Evolutionary conservation across 2,113 vertebrate genomes (phyloP).

Genomic region (Gasterosteus nipponicus): DNA sequence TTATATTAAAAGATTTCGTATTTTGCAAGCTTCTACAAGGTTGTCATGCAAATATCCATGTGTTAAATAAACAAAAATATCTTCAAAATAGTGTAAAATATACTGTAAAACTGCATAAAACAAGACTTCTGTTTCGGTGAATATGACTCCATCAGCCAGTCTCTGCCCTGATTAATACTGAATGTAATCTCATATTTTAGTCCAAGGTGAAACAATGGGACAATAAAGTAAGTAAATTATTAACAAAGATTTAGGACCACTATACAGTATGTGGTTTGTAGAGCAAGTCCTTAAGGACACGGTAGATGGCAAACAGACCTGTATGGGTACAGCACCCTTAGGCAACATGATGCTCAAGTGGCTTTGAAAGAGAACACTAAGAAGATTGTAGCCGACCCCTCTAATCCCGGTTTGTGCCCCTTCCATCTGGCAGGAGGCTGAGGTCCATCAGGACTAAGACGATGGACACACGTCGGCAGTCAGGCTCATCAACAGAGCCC

Average conservation of each 20-base stretch:
- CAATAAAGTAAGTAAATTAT: not conserved
- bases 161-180: not conserved
- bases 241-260: not conserved
- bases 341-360: not conserved
- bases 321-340: not conserved
- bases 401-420: too few relatives aligned
- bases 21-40: slow-evolving; percentile 20
- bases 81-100: not conserved
- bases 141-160: not conserved
- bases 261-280: not conserved
- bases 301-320: not conserved
- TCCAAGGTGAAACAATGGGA: not conserved
- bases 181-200: not conserved
- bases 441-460: too few relatives aligned
- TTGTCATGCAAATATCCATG: not conserved
- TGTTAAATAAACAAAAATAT: not conserved
- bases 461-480: too few relatives aligned
- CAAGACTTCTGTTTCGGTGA: not conserved
- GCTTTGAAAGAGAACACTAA: not conserved
- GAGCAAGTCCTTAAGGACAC: not conserved
- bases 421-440: too few relatives aligned
- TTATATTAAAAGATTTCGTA: slow-evolving; percentile 31
- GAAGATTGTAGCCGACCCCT: too few relatives aligned
- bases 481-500: too few relatives aligned
- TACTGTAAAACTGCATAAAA: not conserved